Percentiles rank a stretch among this genome's conserved stretches.
Evolutionary conservation across 2,113 vertebrate species (phyloP).

Genomic region (Struthidea cinerea): DNA sequence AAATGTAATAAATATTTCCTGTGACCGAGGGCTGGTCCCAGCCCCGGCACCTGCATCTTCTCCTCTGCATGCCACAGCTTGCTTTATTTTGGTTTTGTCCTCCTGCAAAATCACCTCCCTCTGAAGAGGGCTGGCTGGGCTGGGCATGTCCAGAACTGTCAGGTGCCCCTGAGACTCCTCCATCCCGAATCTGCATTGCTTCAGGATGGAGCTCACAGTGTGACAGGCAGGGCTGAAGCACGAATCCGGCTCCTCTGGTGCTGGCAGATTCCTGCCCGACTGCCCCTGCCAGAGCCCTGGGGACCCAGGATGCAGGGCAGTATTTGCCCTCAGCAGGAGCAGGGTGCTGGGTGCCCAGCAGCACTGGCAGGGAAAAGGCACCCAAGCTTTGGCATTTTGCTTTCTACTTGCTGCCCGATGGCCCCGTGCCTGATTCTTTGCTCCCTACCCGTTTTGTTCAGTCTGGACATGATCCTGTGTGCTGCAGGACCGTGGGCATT

Average conservation of each 20-base stretch:
- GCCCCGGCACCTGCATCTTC: background rate
- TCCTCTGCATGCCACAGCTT: background rate
- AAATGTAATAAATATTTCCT: background rate
- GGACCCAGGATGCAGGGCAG: accelerated
- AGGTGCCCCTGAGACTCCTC: background rate
- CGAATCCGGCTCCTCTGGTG: accelerated
- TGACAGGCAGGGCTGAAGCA: background rate
- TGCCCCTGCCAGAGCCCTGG: background rate
- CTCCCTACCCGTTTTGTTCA: background rate
- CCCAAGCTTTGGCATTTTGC: background rate
- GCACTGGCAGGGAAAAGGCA: background rate
- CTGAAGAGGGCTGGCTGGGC: background rate
- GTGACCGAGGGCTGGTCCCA: background rate
- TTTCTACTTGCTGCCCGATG: background rate
- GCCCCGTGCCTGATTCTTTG: background rate
- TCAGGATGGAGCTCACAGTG: background rate
- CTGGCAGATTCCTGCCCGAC: background rate
- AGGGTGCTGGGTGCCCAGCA: background rate
- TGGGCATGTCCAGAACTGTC: background rate
- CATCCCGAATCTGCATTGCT: background rate
- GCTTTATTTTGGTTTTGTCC: background rate
- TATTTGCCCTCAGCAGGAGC: background rate
- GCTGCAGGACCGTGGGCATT: accelerated
- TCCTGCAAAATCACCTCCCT: background rate
- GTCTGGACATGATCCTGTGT: accelerated